phyloP scores from a whole-genome alignment of 2,888 invertebrate species.

The Oscheius myriophilus region DNA sequence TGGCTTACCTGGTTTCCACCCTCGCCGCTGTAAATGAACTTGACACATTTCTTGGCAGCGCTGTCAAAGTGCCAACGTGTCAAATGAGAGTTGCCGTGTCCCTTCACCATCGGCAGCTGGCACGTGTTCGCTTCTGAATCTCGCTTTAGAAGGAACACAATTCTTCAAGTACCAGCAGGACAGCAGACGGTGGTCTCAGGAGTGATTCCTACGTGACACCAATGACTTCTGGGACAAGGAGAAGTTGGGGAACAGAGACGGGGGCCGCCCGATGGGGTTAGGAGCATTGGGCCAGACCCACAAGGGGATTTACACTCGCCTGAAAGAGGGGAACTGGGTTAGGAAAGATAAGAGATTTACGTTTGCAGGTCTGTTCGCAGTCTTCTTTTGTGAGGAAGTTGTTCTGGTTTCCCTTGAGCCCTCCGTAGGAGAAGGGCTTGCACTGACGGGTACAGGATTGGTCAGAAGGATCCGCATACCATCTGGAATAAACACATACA shows the following conservation, averaged over 20 bases:
- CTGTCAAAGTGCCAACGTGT: conserved; percentile 56
- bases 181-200: conserved; percentile 69
- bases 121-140: conserved; percentile 55
- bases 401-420: conserved; percentile 68
- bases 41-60: conserved; percentile 52
- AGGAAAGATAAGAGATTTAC: conserved; percentile 16
- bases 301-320: conserved; percentile 66
- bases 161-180: conserved; percentile 62
- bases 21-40: conserved; percentile 67
- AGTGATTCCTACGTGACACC: conserved; percentile 68
- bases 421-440: conserved; percentile 66
- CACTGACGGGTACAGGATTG: conserved; percentile 63
- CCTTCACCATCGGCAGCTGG: conserved; percentile 52
- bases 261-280: conserved; percentile 55
- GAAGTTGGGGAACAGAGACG: conserved; percentile 55
- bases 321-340: no score
- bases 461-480: conserved; percentile 66
- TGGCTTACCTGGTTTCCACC: conserved; percentile 63
- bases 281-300: conserved; percentile 62
- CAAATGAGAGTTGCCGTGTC: conserved; percentile 57
- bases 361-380: conserved; percentile 60
- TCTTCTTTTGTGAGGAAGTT: conserved; percentile 66
- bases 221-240: conserved; percentile 55
- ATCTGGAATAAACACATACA: conserved; percentile 33
- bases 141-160: not conserved